Conservation (phyloP, 2,797 vertebrate species). For the Anabacerthia variegaticeps region DNA sequence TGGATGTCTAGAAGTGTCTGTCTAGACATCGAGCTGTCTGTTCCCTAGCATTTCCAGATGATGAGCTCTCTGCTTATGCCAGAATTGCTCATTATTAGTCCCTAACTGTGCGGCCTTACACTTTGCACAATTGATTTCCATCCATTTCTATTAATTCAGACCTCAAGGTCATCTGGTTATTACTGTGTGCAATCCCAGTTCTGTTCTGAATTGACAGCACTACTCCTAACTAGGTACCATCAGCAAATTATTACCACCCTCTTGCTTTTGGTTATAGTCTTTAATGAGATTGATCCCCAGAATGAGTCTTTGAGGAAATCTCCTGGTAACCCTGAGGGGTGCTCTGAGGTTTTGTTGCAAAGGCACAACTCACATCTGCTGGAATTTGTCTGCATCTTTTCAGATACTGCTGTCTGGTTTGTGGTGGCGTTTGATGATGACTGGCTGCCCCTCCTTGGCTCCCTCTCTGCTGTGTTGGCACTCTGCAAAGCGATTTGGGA, state of each 20-base stretch:
- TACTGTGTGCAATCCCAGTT: neutral
- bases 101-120: neutral
- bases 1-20: neutral
- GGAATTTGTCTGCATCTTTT: neutral
- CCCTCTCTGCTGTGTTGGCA: neutral
- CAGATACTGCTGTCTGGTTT: neutral
- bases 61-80: neutral
- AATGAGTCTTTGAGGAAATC: neutral
- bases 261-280: neutral
- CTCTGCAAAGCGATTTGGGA: neutral
- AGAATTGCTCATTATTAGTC: conserved; percentile 20
- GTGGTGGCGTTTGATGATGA: neutral
- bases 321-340: neutral
- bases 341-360: neutral
- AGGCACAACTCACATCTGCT: neutral
- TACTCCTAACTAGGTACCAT: conserved; percentile 9
- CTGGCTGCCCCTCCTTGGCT: neutral
- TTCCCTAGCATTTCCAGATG: neutral
- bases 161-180: conserved; percentile 40
- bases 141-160: conserved; percentile 24
- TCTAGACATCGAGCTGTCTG: neutral
- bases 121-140: conserved; percentile 45
- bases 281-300: neutral
- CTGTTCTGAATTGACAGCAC: conserved; percentile 21
- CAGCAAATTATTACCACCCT: neutral